Evolutionary conservation across 1,140 invertebrate species (phyloP), one percentile per base, ranked within the genome.

Genomic region (Habropoda laboriosa): DNA sequence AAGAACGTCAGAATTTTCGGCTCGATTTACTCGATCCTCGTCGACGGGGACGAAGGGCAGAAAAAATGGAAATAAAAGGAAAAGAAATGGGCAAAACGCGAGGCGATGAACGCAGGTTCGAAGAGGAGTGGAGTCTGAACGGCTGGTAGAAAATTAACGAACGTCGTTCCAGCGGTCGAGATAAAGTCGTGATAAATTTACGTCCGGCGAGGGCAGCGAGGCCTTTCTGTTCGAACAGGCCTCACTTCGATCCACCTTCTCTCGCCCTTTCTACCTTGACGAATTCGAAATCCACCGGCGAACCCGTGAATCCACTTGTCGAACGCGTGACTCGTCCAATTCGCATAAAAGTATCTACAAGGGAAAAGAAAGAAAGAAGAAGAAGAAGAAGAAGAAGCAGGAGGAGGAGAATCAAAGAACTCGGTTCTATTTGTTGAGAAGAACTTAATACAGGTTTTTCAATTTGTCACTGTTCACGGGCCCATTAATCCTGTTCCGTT

Each of bases 101-200:
- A 58, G 64, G 32, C 24, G 47, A 60, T 13, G 49, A 53, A 49
- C 30, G 58, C 72, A 73, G 55, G 53, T 60, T 57, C 55, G n/a
- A 32, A 45, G 30, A 53, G 51, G 51, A 47, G 10, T 8, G 16
- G 24, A 27, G 40, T 12, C 13, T 2, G 30, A 80, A 49, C 24
- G 70, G 21, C 57, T 51, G 71, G 67, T 51, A 82, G 78, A 87
- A 90, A 91, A 90, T 91, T 89, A 91, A 90, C 87, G 86, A 89
- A 89, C 81, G 79, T 85, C 78, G 80, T 85, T 83, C 58, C 86
- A 83, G 45, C 82, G 74, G 84, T 68, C 83, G 76, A 91, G 90
- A 91, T 92, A 92, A 92, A 87, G 86, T 90, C 85, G 82, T 88
- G 90, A 91, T 91, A 89, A 91, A 91, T 92, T 92, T 88, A 88